phyloP scores from a whole-genome alignment of 2,888 invertebrate species.

The Plagodis pulveraria region DNA sequence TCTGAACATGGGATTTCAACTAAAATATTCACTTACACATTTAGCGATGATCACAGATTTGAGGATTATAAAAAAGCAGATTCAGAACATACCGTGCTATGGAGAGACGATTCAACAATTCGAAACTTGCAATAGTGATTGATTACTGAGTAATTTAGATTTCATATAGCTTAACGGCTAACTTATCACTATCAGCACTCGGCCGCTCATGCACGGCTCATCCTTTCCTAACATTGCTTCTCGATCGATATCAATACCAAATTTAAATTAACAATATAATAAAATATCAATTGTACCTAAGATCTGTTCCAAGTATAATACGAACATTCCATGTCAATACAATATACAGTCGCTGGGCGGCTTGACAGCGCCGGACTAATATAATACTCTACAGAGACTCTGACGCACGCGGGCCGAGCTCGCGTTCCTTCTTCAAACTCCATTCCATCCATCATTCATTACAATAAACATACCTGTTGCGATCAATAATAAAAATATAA shows the following conservation, averaged over 20 bases:
- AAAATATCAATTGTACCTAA: slow-evolving; percentile 85
- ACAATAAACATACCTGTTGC: slow-evolving; percentile 77
- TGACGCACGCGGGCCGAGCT: slow-evolving; percentile 22
- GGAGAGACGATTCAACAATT: slow-evolving; percentile 80
- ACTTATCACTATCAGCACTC: slow-evolving; percentile 81
- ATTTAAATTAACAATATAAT: slow-evolving; percentile 84
- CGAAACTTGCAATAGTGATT: slow-evolving; percentile 82
- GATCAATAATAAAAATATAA: slow-evolving; percentile 85
- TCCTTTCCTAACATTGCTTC: slow-evolving; percentile 79
- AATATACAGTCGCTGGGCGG: slow-evolving; percentile 65
- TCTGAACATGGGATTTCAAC: slow-evolving; percentile 68
- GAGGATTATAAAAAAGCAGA: slow-evolving; percentile 83
- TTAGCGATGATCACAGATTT: slow-evolving; percentile 84
- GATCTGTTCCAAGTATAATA: slow-evolving; percentile 81
- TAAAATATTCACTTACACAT: slow-evolving; percentile 79
- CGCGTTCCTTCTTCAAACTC: slow-evolving; percentile 58
- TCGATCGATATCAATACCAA: slow-evolving; percentile 80
- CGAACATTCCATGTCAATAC: slow-evolving; percentile 74
- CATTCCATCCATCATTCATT: slow-evolving; percentile 47
- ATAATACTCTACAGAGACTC: background rate
- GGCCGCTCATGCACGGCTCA: slow-evolving; percentile 67
- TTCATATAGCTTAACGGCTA: slow-evolving; percentile 81
- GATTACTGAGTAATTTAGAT: slow-evolving; percentile 83
- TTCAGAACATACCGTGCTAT: slow-evolving; percentile 83
- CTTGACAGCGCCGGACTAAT: slow-evolving; percentile 28